Conservation (phyloP, 2,888 invertebrate genomes). For the Tetramorium bicarinatum region DNA sequence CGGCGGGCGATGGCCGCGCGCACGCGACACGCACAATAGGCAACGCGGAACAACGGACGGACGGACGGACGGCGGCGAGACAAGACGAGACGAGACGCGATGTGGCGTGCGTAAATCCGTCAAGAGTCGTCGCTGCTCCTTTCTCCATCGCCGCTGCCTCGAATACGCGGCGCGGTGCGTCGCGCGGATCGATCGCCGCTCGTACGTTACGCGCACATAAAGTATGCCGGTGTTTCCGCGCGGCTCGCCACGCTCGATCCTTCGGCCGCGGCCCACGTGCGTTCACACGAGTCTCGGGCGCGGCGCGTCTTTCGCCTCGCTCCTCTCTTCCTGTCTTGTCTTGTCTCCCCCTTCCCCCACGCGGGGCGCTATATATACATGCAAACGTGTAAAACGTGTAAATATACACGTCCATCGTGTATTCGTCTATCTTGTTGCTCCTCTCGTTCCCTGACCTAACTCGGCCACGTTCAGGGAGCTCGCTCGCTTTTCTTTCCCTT, state of each 20-base stretch:
- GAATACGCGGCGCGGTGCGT: constrained; percentile 27
- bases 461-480: neutral
- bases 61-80: neutral
- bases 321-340: constrained; percentile 19
- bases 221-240: constrained; percentile 26
- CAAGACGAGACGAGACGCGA: neutral
- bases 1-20: constrained; percentile 17
- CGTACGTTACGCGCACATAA: constrained; percentile 19
- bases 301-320: constrained; percentile 12
- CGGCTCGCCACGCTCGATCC: constrained; percentile 13
- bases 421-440: no score
- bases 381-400: neutral
- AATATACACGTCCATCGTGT: no score
- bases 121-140: constrained; percentile 24
- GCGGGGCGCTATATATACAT: neutral
- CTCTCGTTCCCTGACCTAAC: constrained; percentile 2
- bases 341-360: no score
- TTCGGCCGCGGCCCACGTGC: constrained; percentile 66
- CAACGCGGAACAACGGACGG: neutral
- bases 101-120: constrained; percentile 6
- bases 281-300: constrained; percentile 53
- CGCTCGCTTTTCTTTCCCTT: constrained; percentile 55
- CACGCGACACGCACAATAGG: constrained; percentile 20
- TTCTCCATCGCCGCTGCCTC: constrained; percentile 1
- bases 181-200: constrained; percentile 63